A percentile compares a stretch with the other conserved stretches of the same genome.
Evolutionary conservation across 2,888 invertebrate genomes (phyloP).

Genomic region (Stegana nigrithorax): DNA sequence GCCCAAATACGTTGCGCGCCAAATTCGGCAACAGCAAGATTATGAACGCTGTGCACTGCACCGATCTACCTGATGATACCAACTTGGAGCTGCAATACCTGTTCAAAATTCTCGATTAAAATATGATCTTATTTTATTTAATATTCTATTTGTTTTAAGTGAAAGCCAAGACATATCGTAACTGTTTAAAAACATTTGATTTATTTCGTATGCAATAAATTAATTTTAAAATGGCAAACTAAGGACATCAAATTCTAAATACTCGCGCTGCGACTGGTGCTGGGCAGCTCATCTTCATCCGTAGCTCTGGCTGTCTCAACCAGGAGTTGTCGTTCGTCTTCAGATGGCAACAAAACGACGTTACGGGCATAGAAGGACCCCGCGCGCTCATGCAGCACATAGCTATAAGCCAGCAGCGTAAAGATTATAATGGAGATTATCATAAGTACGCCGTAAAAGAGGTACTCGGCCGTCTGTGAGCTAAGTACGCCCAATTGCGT

Average conservation of each 20-base stretch:
- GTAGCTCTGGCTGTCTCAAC: neutral
- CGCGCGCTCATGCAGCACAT: conserved; percentile 51
- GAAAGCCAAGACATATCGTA: no score
- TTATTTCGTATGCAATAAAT: no score
- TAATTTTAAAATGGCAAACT: conserved; percentile 40
- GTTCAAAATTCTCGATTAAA: conserved; percentile 78
- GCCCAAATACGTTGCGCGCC: conserved; percentile 87
- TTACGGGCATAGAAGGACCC: conserved; percentile 32
- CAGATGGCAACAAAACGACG: conserved; percentile 26
- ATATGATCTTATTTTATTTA: no score
- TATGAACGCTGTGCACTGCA: conserved; percentile 92
- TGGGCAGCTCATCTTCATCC: conserved; percentile 39
- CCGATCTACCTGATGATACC: conserved; percentile 91
- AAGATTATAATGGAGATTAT: conserved; percentile 61
- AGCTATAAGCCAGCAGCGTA: conserved; percentile 62
- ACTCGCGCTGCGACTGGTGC: conserved; percentile 43
- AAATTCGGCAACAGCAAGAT: conserved; percentile 85
- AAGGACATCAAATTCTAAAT: conserved; percentile 28
- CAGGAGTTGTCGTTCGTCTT: conserved; percentile 14
- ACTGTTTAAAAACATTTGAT: no score
- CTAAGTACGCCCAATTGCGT: conserved; percentile 58
- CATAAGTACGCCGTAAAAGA: conserved; percentile 66
- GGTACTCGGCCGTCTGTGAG: conserved; percentile 63
- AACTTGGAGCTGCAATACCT: conserved; percentile 84
- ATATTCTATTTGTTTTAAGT: no score